phyloP scores from a whole-genome alignment of 2,797 vertebrate genomes.

The Mionectes olivaceus region DNA sequence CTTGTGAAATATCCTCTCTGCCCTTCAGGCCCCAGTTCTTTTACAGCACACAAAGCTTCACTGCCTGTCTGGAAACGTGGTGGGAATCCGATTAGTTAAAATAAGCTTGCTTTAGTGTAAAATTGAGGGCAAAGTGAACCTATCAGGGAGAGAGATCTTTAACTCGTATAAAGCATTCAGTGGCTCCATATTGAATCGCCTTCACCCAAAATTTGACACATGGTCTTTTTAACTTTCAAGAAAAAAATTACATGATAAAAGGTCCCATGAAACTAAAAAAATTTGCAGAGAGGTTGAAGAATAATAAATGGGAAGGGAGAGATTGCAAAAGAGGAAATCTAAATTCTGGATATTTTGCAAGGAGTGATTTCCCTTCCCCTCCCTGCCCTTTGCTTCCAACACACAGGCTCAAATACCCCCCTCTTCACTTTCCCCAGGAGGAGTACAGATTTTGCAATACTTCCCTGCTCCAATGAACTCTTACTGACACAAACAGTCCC shows the following conservation, averaged over 20 bases:
- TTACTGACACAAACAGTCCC: neutral
- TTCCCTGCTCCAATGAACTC: neutral
- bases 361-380: neutral
- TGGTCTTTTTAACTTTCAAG: neutral
- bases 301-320: neutral
- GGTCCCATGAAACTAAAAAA: neutral
- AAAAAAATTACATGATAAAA: neutral
- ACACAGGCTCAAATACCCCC: neutral
- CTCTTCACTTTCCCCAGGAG: neutral
- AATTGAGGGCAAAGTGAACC: neutral
- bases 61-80: neutral
- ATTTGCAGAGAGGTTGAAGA: neutral
- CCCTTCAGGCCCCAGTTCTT: neutral
- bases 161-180: neutral
- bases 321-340: neutral
- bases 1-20: neutral
- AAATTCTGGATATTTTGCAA: neutral
- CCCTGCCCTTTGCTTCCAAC: neutral
- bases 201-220: neutral
- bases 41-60: neutral
- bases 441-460: conserved; percentile 4
- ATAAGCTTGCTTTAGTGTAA: neutral
- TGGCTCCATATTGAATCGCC: neutral
- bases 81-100: neutral
- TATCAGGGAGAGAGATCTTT: neutral